Base-by-base conservation (phyloP, 2,797 vertebrate species). In the Alosa sapidissima region DNA sequence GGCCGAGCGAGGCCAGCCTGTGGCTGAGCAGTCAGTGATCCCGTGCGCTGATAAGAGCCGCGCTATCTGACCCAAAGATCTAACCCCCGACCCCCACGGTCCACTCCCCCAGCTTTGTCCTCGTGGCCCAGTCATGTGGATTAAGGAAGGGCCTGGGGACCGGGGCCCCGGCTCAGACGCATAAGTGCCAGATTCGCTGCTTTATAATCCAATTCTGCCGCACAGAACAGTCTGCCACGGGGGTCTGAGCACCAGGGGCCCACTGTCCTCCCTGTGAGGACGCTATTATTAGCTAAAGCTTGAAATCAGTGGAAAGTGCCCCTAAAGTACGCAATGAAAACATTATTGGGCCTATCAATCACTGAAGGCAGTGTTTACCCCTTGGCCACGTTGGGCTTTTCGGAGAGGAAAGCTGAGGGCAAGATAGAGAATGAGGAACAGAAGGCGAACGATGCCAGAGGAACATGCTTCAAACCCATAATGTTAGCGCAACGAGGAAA, bases 51-150 rank as follows among this genome's bases (percentile, higher is more conserved):
- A 87, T 86, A 88, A 89, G 68, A 86, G 33, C 52, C 21, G 65
- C 52, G 83, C 86, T 91, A 90, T 94, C 90, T 89, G 86, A 4
- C 83, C 88, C 84, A 82, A 62, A 88, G 88, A 89, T 92, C 89
- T 90, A 86, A 58, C 60, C 81, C 47, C 11, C n/a, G 81, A 81
- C 81, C 60, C 84, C 65, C 84, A 48, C 65, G 33, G 21, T 87
- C 86, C 72, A 60, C 49, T 48, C 24, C 84, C 49, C 24, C 41
- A 16, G 24, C 82, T 90, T 91, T 91, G 88, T 93, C 91, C 92
- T 88, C 5, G 13, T 83, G 49, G 58, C 28, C 82, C 90, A 91
- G 87, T 88, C 89, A 84, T 86, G 86, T 88, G 89, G 88, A 90
- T 72, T 86, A 54, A 90, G 91, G 84, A 62, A 90, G 49, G 45